Base-by-base conservation (phyloP, 2,888 invertebrate genomes). In the Macroteleia sp. region DNA sequence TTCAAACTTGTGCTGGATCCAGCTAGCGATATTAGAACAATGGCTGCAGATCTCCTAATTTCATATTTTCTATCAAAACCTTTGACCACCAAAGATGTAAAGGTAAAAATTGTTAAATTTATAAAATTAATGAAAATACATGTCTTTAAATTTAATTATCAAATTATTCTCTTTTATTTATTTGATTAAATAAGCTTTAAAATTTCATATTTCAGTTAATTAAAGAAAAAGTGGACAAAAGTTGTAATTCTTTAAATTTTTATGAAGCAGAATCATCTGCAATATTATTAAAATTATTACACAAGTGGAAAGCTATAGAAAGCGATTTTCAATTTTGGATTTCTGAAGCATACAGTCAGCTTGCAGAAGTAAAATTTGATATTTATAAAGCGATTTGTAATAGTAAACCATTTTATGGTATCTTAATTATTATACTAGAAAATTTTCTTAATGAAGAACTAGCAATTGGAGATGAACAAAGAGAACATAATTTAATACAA, bases 261-360 rank as follows among this genome's bases (percentile, higher is more conserved):
- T 94, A 93, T 87, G 93, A 94, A 86, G 93, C 93, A 28, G 93
- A 93, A 82, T 94, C 94, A 88, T 94, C 94, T 9, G 93, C 93
- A 48, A 92, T 92, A 32, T 90, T 94, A 78, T 91, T 93, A 74
- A 92, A 92, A 86, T 89, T 95, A 76, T 86, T 94, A 22, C 90
- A 92, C 30, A 91, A 90, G 2, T 87, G 86, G 85, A 44, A 56
- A 39, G 19, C 80, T 50, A 61, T 77, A 39, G 56, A 76, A 2
- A 36, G 71, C 19, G 22, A 48, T 67, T 74, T 12, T 67, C 2
- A 81, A 50, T 83, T 80, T 42, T 82, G 92, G 41, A 69, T 92
- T 0, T 22, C 79, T 0, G 81, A 86, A 74, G 88, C 90, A n/a
- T 80, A 81, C 32, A 17, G 66, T 3, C 92, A 92, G 74, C 80